Conservation (phyloP, 2,113 vertebrate genomes). For the Gnathonemus longibarbis region DNA sequence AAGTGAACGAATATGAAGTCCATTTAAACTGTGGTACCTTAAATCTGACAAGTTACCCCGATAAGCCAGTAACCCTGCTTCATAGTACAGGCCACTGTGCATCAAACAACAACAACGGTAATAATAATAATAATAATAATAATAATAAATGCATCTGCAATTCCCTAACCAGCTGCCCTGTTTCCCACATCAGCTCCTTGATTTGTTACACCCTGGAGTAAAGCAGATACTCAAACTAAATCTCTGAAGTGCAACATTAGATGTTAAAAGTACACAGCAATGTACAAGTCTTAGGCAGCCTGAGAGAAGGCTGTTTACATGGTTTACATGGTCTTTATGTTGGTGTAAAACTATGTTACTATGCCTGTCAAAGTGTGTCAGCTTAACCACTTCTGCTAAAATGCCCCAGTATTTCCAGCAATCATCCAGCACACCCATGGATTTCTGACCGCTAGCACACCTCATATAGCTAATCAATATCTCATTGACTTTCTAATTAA, state of each 20-base stretch:
- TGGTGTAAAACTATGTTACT: not conserved
- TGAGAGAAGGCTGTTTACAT: not conserved
- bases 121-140: not conserved
- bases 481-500: not conserved
- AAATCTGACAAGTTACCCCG: no score
- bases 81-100: not conserved
- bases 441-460: not conserved
- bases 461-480: not conserved
- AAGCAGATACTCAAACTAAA: not conserved
- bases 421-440: not conserved
- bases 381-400: not conserved
- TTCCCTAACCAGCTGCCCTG: not conserved
- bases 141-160: not conserved
- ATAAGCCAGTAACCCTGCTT: no score
- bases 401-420: not conserved
- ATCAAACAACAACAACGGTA: not conserved
- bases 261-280: not conserved
- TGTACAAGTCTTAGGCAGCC: not conserved
- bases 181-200: not conserved
- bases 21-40: not conserved
- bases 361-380: not conserved
- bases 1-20: not conserved
- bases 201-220: not conserved
- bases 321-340: not conserved
- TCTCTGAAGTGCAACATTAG: not conserved